These are phyloP conservation scores for Bergia puertoricense DNA, from an alignment of 92 coral and sea anemone genomes.

Conservation along the genomic window DNA sequence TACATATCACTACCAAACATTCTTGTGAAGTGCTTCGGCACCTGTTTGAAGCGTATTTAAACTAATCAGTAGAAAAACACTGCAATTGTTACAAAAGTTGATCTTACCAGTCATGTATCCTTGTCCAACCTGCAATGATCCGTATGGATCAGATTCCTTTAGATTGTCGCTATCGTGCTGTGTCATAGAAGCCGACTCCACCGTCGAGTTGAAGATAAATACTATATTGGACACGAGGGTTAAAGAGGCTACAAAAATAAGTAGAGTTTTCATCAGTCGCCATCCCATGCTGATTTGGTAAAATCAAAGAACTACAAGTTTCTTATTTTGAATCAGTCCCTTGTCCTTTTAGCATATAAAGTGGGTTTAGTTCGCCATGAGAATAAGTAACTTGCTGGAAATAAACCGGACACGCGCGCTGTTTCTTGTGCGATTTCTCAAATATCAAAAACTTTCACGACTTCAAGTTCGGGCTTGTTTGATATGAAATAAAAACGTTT, in stretches of 20 bases:
- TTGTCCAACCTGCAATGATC: neutral
- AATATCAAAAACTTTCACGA: too few species aligned
- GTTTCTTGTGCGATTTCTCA: neutral
- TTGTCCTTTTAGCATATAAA: neutral
- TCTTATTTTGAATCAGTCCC: neutral
- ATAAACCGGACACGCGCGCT: neutral
- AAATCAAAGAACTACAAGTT: neutral
- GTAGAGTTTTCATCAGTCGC: constrained; percentile 4
- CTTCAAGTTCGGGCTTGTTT: neutral
- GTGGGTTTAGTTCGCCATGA: neutral
- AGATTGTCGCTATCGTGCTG: neutral
- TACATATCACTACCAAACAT: neutral
- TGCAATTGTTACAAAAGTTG: neutral
- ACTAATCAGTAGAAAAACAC: neutral
- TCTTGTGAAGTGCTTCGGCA: neutral
- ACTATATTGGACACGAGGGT: constrained; percentile 10
- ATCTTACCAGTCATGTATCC: neutral
- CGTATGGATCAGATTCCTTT: neutral
- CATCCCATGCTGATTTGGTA: neutral
- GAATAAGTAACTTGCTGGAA: neutral
- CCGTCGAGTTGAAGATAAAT: constrained; percentile 2
- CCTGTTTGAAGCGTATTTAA: neutral
- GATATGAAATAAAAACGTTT: neutral
- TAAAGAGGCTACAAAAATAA: neutral
- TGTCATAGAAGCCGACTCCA: neutral